Percentiles rank a stretch among this genome's conserved stretches.
phyloP scores from a whole-genome alignment of 2,797 vertebrate species.

The Hippocampus kuda region DNA sequence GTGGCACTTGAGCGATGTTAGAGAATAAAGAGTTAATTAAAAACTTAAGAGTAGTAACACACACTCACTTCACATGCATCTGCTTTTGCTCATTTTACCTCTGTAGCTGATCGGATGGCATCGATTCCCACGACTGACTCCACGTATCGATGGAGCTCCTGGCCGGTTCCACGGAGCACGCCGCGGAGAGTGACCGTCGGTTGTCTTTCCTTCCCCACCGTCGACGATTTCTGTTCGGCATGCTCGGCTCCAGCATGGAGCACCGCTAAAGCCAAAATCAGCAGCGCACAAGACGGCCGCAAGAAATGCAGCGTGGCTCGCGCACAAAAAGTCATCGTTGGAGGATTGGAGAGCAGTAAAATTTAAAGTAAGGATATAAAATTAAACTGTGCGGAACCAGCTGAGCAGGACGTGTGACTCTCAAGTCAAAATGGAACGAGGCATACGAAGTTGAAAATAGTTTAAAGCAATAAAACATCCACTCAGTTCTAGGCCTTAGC shows the following conservation, averaged over 20 bases:
- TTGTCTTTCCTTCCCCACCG: slow-evolving; percentile 6
- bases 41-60: neutral
- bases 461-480: neutral
- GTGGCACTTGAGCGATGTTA: neutral
- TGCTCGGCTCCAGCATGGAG: slow-evolving; percentile 28
- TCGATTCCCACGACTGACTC: slow-evolving; percentile 61
- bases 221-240: slow-evolving; percentile 8
- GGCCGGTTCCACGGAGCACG: slow-evolving; percentile 45
- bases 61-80: neutral
- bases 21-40: neutral
- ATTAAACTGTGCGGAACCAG: slow-evolving; percentile 5
- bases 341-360: slow-evolving; percentile 1
- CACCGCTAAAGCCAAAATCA: slow-evolving; percentile 18
- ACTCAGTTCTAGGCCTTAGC: neutral
- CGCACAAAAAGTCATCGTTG: slow-evolving; percentile 21
- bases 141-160: slow-evolving; percentile 49
- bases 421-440: neutral
- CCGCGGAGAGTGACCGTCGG: slow-evolving; percentile 39
- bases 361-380: neutral
- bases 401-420: slow-evolving; percentile 10
- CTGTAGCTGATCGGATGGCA: slow-evolving; percentile 49
- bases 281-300: slow-evolving; percentile 1
- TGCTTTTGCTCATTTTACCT: slow-evolving; percentile 47
- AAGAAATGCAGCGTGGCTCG: neutral
- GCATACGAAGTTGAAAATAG: neutral